Base-by-base conservation (phyloP, 2,113 vertebrate genomes). In the Octodon degus region DNA sequence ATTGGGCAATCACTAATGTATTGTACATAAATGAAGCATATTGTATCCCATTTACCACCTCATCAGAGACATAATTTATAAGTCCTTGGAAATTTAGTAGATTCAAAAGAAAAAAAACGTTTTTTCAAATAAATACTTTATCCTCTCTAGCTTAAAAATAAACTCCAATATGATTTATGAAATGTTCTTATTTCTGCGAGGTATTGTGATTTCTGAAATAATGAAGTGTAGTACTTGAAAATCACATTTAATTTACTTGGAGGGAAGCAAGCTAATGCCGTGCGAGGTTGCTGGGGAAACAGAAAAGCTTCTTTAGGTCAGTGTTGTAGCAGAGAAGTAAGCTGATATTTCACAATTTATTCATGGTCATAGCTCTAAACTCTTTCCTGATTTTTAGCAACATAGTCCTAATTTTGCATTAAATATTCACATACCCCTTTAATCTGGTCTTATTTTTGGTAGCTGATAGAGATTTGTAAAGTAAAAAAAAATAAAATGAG, bases 151-250 rank as follows among this genome's bases (percentile, higher is more conserved):
- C 96, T 97, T 98, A 98, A 98, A 98, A 98, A 97, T 97, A 98
- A 98, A 98, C 97, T 97, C 97, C 92, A 98, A 98, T 98, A 98
- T 97, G 98, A 97, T 98, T 98, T 98, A 98, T 97, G 30, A 19
- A 96, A 98, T 92, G 97, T 98, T 98, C 97, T 98, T 98, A 97
- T 98, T 98, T 97, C 98, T 96, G 34, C 97, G 98, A 98, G 97
- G 98, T 98, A 98, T 98, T 98, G 98, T 98, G 97, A 96, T 97
- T 98, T 98, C 98, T 98, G 98, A 98, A 98, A 98, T 98, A 98
- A 98, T 98, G 98, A 98, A 98, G 98, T 98, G 97, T 98, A 98
- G 98, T 98, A 98, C 98, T 98, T 98, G 98, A 98, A 98, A 98
- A 98, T 98, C 98, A 98, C 98, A 98, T 98, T 98, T 98, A 98